A percentile compares a stretch with the other conserved stretches of the same genome.
phyloP scores from a whole-genome alignment of 1,140 invertebrate genomes.

The Drosophila insularis region DNA sequence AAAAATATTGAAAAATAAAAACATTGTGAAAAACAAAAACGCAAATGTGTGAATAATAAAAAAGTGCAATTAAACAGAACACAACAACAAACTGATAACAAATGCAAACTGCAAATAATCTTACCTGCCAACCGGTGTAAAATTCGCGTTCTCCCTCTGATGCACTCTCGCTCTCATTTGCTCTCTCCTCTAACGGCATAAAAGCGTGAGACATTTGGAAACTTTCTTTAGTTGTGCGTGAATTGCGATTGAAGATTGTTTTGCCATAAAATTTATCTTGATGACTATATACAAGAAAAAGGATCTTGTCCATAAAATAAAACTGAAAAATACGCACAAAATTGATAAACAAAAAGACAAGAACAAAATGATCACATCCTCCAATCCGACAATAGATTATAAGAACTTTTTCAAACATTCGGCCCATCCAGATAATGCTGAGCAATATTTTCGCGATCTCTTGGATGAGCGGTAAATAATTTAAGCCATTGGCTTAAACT shows the following conservation, averaged over 20 bases:
- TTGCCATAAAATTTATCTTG: slow-evolving; percentile 12
- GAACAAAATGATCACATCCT: slow-evolving; percentile 72
- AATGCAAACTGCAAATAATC: slow-evolving; percentile 42
- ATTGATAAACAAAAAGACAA: background rate
- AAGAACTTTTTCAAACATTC: slow-evolving; percentile 72
- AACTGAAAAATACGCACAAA: slow-evolving; percentile 6
- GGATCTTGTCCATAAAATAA: background rate
- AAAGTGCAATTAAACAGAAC: slow-evolving; percentile 32
- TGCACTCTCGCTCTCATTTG: background rate
- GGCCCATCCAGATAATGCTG: slow-evolving; percentile 75
- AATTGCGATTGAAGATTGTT: slow-evolving; percentile 30
- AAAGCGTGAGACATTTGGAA: slow-evolving; percentile 42
- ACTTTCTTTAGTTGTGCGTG: slow-evolving; percentile 67
- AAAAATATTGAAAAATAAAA: slow-evolving; percentile 33
- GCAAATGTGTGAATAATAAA: slow-evolving; percentile 27
- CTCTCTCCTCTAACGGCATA: slow-evolving; percentile 35
- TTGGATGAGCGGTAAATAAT: slow-evolving; percentile 62
- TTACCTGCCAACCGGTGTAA: slow-evolving; percentile 16
- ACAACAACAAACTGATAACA: slow-evolving; percentile 3
- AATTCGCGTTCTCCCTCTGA: too few relatives aligned
- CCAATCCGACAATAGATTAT: slow-evolving; percentile 64
- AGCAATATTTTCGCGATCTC: slow-evolving; percentile 70
- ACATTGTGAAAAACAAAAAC: slow-evolving; percentile 44
- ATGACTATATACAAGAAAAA: slow-evolving; percentile 5
- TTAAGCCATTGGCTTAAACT: too few relatives aligned